phyloP scores from a whole-genome alignment of 2,888 invertebrate species.

The Eupelmus urozonus region DNA sequence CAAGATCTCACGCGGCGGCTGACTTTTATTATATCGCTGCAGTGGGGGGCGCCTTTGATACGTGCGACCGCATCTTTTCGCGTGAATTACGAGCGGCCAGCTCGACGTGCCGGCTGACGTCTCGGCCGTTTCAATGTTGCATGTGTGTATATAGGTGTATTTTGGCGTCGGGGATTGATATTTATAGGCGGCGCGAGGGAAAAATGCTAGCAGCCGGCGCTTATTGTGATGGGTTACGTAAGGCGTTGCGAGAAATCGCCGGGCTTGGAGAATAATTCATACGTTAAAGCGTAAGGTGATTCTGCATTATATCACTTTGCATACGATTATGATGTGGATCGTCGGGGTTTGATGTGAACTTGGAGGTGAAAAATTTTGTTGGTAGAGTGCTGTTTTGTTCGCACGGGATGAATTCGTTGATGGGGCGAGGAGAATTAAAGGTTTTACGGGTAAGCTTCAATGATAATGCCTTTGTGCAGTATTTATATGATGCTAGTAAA shows the following conservation, averaged over 20 bases:
- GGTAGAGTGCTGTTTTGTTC: too few species aligned
- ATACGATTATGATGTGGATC: neutral
- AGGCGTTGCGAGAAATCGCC: neutral
- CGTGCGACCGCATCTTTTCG: neutral
- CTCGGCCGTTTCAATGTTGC: too few species aligned
- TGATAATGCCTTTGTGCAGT: too few species aligned
- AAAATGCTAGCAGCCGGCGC: neutral
- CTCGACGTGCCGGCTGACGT: too few species aligned
- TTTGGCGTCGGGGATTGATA: neutral
- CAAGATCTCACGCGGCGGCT: neutral
- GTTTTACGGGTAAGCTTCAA: too few species aligned
- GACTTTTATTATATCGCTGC: neutral
- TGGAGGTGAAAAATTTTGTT: too few species aligned
- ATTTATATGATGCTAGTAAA: too few species aligned
- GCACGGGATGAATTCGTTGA: too few species aligned
- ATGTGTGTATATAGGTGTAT: neutral
- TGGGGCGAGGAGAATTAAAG: too few species aligned
- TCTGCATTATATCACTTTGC: constrained; percentile 2
- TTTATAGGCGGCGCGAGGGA: constrained; percentile 10
- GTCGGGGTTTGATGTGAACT: neutral
- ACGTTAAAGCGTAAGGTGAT: neutral
- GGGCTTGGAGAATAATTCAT: neutral
- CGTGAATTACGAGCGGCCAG: constrained; percentile 2
- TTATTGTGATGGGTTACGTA: constrained; percentile 6
- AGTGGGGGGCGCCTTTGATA: neutral